A percentile compares a stretch with the other conserved stretches of the same genome.
phyloP scores from a whole-genome alignment of 2,113 vertebrate species.

The Damaliscus lunatus region DNA sequence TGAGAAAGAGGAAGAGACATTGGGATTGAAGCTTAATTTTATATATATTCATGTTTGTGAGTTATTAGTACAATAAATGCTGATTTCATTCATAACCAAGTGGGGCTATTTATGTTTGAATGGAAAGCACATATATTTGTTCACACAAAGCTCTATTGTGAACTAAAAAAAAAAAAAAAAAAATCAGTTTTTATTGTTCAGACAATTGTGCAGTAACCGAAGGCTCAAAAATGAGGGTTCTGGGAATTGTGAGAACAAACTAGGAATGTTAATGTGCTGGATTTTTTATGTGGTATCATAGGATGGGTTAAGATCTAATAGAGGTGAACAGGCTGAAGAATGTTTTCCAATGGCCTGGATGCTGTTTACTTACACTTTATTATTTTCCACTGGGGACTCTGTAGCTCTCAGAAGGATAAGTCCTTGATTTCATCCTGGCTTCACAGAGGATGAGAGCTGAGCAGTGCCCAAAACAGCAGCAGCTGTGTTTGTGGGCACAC shows the following conservation, averaged over 20 bases:
- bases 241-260: not conserved
- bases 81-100: slow-evolving; percentile 67
- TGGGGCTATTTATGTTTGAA: slow-evolving; percentile 49
- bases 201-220: not conserved
- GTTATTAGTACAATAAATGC: slow-evolving; percentile 50
- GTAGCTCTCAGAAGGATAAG: not conserved
- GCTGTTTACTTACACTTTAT: not conserved
- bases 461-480: not conserved
- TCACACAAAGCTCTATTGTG: slow-evolving; percentile 38
- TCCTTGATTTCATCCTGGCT: not conserved
- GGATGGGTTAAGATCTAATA: not conserved
- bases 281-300: not conserved
- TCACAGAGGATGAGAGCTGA: not conserved
- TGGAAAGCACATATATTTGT: slow-evolving; percentile 34
- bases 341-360: not conserved
- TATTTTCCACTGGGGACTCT: not conserved
- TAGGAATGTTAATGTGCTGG: not conserved
- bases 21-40: slow-evolving; percentile 22
- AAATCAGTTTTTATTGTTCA: slow-evolving; percentile 56
- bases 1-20: not conserved
- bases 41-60: slow-evolving; percentile 46
- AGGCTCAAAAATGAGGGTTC: slow-evolving; percentile 32
- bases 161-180: slow-evolving; percentile 39
- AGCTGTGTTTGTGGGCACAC: not conserved
- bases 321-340: not conserved